phyloP scores from a whole-genome alignment of 2,113 vertebrate species.

The Lampris megalopsis region DNA sequence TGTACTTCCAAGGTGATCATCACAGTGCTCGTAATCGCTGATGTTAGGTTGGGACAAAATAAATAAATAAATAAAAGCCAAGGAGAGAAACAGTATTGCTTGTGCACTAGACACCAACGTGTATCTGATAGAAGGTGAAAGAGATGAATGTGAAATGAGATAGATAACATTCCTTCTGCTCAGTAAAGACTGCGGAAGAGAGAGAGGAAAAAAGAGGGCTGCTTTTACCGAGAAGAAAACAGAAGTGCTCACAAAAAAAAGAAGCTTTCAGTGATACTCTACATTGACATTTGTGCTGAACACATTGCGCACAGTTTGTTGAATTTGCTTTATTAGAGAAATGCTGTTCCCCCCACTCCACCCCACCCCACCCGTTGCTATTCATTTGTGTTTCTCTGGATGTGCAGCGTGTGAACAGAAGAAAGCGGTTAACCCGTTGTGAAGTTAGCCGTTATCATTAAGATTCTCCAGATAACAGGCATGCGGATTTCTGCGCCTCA shows the following conservation, averaged over 20 bases:
- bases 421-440: conserved; percentile 78
- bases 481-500: conserved; percentile 79
- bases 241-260: conserved; percentile 56
- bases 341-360: conserved; percentile 36
- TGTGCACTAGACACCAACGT: conserved; percentile 9
- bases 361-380: conserved; percentile 44
- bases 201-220: conserved; percentile 40
- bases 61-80: neutral
- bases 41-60: conserved; percentile 32
- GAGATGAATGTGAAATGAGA: conserved; percentile 26
- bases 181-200: conserved; percentile 33
- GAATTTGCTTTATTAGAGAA: conserved; percentile 79
- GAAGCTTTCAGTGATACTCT: conserved; percentile 64
- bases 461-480: conserved; percentile 81
- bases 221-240: conserved; percentile 55
- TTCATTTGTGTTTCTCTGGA: conserved; percentile 78
- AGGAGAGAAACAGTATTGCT: conserved; percentile 16
- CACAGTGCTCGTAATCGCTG: conserved; percentile 6
- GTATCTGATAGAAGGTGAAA: conserved; percentile 24
- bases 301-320: conserved; percentile 74
- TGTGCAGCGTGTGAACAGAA: conserved; percentile 71
- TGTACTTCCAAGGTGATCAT: conserved; percentile 10
- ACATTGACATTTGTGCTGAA: conserved; percentile 82
- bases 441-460: conserved; percentile 81
- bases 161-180: conserved; percentile 39